These are phyloP conservation scores for Suillia variegata DNA, from an alignment of 2,888 invertebrate genomes.

Conservation along the genomic window DNA sequence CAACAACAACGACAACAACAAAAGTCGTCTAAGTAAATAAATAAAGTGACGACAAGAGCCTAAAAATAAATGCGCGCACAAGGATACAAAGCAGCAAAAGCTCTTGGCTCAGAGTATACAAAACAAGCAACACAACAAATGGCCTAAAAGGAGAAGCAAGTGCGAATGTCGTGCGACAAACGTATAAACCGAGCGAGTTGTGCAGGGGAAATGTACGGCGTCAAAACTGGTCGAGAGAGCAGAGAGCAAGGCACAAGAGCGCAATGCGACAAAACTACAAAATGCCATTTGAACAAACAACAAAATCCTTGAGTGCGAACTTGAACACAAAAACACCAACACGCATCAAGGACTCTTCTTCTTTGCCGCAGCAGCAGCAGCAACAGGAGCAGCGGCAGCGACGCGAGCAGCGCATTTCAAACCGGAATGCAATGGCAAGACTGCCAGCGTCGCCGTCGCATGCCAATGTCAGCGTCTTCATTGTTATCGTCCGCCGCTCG, in stretches of 20 bases:
- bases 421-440: too few relatives aligned
- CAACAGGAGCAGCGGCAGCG: too few relatives aligned
- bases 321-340: too few relatives aligned
- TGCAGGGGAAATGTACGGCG: background rate
- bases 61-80: background rate
- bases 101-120: too few relatives aligned
- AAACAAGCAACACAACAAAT: background rate
- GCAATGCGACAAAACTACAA: background rate
- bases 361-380: background rate
- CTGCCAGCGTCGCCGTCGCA: too few relatives aligned
- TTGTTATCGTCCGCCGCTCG: too few relatives aligned
- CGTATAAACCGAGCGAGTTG: background rate
- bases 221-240: too few relatives aligned
- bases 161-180: background rate
- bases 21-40: background rate
- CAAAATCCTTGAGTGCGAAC: background rate
- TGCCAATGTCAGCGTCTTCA: too few relatives aligned
- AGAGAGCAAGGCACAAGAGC: background rate
- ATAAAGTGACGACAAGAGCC: background rate
- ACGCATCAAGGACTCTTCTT: background rate
- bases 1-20: background rate
- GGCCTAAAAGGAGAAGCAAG: background rate
- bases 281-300: background rate
- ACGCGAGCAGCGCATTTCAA: too few relatives aligned
- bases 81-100: background rate